phyloP scores from a whole-genome alignment of 1,140 invertebrate genomes.

The Ladona fulva region DNA sequence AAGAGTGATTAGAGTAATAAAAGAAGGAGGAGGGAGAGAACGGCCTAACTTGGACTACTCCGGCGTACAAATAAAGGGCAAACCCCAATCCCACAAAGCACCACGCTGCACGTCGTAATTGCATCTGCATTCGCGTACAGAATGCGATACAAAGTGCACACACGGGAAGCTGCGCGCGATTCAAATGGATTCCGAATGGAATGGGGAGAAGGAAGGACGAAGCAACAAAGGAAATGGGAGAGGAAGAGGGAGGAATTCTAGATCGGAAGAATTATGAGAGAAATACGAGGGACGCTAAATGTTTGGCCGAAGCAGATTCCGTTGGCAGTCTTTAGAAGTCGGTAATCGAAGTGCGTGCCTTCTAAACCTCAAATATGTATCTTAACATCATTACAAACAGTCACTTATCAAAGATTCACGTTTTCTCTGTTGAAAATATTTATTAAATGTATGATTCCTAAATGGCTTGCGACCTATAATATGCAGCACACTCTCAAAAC shows the following conservation, averaged over 20 bases:
- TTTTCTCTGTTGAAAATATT: no score
- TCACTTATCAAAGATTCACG: no score
- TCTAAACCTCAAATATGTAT: no score
- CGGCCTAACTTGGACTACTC: slow-evolving; percentile 6
- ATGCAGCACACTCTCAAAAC: no score
- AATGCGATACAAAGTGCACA: slow-evolving; percentile 9
- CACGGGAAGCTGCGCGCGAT: background rate
- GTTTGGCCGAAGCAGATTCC: no score
- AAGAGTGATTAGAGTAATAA: slow-evolving; percentile 10
- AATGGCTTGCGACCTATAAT: no score
- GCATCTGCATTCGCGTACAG: slow-evolving; percentile 1
- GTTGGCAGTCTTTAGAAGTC: no score
- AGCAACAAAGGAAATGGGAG: background rate
- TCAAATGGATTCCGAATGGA: background rate
- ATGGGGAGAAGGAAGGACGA: background rate
- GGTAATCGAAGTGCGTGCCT: no score
- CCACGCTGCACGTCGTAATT: background rate
- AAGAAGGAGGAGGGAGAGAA: background rate
- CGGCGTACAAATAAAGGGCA: slow-evolving; percentile 3
- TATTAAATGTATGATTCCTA: no score
- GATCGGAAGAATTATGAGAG: no score
- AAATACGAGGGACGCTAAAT: no score
- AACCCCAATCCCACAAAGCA: slow-evolving; percentile 3
- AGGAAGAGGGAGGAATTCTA: background rate
- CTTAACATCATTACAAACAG: no score